These are phyloP conservation scores for Anguilla obscura DNA, from an alignment of 2,797 vertebrate genomes.

Conservation along the genomic window DNA sequence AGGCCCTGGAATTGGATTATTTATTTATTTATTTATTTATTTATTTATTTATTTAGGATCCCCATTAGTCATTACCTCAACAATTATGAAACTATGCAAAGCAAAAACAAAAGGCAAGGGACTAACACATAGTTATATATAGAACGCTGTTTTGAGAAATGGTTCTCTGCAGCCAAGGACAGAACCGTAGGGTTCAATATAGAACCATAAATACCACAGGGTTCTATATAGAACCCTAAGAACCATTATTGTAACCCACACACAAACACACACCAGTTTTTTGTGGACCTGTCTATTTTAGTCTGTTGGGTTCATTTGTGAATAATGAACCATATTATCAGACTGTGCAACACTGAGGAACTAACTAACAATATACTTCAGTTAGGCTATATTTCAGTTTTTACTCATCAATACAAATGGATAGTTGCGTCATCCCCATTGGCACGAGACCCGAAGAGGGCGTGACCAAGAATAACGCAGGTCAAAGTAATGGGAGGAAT, in stretches of 20 bases:
- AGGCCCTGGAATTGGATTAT: no score
- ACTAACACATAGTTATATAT: no score
- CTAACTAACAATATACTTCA: background rate
- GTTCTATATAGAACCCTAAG: background rate
- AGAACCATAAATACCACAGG: background rate
- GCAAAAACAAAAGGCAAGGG: no score
- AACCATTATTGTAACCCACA: background rate
- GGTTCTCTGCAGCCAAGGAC: no score
- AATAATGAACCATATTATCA: background rate
- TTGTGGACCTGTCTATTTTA: background rate
- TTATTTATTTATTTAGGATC: no score
- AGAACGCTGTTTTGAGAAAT: no score
- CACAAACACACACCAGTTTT: background rate
- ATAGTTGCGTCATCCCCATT: background rate
- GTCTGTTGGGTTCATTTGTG: background rate
- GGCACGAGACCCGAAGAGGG: background rate
- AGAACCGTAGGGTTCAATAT: background rate
- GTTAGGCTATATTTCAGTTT: no score
- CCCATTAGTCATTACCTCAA: no score
- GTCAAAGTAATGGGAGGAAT: conserved; percentile 9
- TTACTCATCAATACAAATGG: background rate
- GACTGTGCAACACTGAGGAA: background rate
- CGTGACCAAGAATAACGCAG: conserved; percentile 1
- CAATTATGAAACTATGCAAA: no score
- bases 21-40: no score